Evolutionary conservation across 1,140 invertebrate species (phyloP), one percentile per base, ranked within the genome.

Genomic region (Drosophila teissieri): DNA sequence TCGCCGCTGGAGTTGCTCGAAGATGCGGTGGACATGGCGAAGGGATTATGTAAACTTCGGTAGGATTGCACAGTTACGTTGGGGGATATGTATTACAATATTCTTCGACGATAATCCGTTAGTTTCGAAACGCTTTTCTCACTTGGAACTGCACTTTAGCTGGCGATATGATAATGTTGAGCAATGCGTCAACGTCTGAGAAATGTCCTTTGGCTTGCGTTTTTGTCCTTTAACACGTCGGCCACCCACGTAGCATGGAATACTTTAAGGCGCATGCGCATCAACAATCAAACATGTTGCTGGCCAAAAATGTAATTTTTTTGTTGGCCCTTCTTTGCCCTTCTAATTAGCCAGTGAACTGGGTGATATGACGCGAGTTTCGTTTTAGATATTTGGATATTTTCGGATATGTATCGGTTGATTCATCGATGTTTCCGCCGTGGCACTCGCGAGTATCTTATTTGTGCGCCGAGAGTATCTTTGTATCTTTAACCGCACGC

Each of bases 241-340:
- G 37, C 78, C 84, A 83, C 83, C 83, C 80, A 89, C 83, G 84
- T 77, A 79, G 82, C 82, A 55, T 67, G 69, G 79, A 83, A 76
- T 73, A 77, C 67, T 73, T 89, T 77, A 60, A 49, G 76, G 80
- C 85, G 85, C 84, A 73, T 89, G 84, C 84, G 84, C 84, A 70
- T 85, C 49, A 75, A 53, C 17, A 40, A 10, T 15, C 39, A 64
- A 88, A 88, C 83, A 73, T 89, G 84, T 88, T 88, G 83, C 76
- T 86, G 83, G 8, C 57, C 64, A 82, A 75, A 74, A 61, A 17
- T 34, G 11, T 39, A 14, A 4, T 37, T n/a, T 15, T 12, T 37
- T 42, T 34, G 27, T 42, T 34, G 27, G 24, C 24, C 36, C 31
- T 60, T 52, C 39, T 51, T 40, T 36, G 46, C 22, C 34, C 56